Conservation (phyloP, 2,797 vertebrate species). For the Scarus forsteni region DNA sequence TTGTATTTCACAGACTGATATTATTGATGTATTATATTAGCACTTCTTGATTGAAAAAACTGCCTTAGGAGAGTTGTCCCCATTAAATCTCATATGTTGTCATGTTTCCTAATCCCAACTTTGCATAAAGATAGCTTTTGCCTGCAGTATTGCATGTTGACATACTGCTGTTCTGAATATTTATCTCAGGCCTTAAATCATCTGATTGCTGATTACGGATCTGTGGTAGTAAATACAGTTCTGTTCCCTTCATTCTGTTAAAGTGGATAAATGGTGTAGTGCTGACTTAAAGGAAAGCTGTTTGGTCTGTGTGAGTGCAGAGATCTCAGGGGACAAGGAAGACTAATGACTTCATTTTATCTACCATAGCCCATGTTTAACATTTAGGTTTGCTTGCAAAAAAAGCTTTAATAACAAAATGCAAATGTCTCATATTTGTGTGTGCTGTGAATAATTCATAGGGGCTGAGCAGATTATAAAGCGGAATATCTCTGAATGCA, state of each 20-base stretch:
- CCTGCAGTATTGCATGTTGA: background rate
- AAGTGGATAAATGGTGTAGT: slow-evolving; percentile 13
- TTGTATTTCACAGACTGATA: too few species aligned
- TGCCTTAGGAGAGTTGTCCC: too few species aligned
- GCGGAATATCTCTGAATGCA: slow-evolving; percentile 36
- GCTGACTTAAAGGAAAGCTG: slow-evolving; percentile 18
- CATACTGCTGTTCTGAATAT: slow-evolving; percentile 14
- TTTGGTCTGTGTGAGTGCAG: slow-evolving; percentile 10
- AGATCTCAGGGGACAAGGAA: slow-evolving; percentile 19
- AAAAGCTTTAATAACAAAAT: slow-evolving; percentile 46
- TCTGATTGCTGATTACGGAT: slow-evolving; percentile 19
- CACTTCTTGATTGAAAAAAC: too few species aligned
- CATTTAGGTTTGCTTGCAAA: slow-evolving; percentile 34
- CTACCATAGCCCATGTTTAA: slow-evolving; percentile 32
- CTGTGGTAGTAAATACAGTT: slow-evolving; percentile 18
- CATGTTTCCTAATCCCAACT: background rate
- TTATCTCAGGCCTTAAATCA: slow-evolving; percentile 9
- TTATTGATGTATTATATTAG: too few species aligned
- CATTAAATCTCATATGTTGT: too few species aligned
- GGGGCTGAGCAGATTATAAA: slow-evolving; percentile 25
- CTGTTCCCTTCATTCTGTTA: slow-evolving; percentile 15
- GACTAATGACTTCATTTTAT: slow-evolving; percentile 37
- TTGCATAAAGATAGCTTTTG: slow-evolving; percentile 20
- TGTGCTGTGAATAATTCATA: slow-evolving; percentile 40
- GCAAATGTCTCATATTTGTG: slow-evolving; percentile 48